These are phyloP conservation scores for Leistus spinibarbis DNA, from an alignment of 2,888 invertebrate species.

Conservation along the genomic window DNA sequence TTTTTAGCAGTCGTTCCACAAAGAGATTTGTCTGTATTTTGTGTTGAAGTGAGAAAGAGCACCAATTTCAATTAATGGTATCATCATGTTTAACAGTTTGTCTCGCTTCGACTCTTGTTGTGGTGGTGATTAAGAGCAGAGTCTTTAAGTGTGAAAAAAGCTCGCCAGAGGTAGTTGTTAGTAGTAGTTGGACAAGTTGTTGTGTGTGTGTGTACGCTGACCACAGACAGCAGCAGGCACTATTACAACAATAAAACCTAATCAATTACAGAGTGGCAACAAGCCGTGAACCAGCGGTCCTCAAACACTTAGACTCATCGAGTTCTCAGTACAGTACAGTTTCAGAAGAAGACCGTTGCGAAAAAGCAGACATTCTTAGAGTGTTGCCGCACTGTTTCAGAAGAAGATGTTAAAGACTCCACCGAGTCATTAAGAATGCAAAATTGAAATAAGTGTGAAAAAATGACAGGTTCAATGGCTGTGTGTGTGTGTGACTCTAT, in stretches of 20 bases:
- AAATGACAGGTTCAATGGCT: neutral
- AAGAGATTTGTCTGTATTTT: too few species aligned
- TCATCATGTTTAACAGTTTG: too few species aligned
- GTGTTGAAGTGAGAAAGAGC: too few species aligned
- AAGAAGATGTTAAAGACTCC: too few species aligned
- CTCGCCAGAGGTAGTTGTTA: neutral
- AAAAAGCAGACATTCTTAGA: too few species aligned
- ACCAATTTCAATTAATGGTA: too few species aligned
- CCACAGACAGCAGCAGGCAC: neutral
- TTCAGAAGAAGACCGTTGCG: too few species aligned
- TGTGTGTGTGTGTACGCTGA: neutral
- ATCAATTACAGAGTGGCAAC: constrained; percentile 7
- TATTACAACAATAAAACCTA: constrained; percentile 12
- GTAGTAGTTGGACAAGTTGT: neutral
- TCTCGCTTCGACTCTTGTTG: neutral
- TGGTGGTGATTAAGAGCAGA: neutral
- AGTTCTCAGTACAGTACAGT: too few species aligned
- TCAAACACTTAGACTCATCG: neutral
- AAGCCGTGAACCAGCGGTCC: neutral
- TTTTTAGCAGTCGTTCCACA: neutral
- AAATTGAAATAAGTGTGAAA: neutral
- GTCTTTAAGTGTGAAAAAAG: neutral
- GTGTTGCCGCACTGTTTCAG: too few species aligned
- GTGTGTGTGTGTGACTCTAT: too few species aligned
- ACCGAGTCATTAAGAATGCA: too few species aligned